Evolutionary conservation across 2,113 vertebrate species (phyloP).

Genomic region (Anguilla japonica): DNA sequence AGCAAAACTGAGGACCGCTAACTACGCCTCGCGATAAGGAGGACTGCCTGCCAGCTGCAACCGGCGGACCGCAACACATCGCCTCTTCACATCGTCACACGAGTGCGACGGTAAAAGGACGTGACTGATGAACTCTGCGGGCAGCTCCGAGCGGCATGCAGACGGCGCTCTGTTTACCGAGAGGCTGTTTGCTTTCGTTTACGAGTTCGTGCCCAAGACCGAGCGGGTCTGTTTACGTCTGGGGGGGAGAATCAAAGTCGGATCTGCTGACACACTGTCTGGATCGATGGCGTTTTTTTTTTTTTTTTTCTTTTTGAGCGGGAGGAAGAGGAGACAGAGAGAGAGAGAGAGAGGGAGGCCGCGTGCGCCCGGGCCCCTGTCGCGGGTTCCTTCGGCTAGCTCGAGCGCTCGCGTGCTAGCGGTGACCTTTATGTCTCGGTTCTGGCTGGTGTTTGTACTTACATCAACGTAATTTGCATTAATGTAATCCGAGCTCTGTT

Average conservation of each 20-base stretch:
- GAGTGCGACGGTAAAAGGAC: background rate
- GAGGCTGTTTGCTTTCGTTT: constrained; percentile 22
- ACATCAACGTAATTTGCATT: constrained; percentile 97
- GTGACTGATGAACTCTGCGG: background rate
- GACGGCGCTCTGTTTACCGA: background rate
- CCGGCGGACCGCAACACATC: background rate
- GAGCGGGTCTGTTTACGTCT: constrained; percentile 24
- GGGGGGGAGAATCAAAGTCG: constrained; percentile 6
- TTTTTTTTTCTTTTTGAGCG: background rate
- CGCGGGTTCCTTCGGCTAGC: constrained; percentile 9
- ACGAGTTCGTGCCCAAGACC: constrained; percentile 22
- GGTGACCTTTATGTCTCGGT: constrained; percentile 28
- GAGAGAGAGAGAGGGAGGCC: too few relatives aligned
- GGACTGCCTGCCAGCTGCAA: background rate
- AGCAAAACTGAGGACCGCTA: background rate
- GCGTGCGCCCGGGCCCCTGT: background rate
- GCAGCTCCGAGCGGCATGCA: background rate
- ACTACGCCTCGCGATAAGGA: background rate
- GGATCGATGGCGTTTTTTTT: constrained; percentile 31
- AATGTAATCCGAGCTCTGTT: constrained; percentile 91
- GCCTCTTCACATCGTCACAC: background rate
- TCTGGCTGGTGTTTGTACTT: constrained; percentile 57
- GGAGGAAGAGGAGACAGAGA: background rate
- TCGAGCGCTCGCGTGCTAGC: background rate
- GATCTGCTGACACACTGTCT: constrained; percentile 30